A percentile compares a stretch with the other conserved stretches of the same genome.
phyloP scores from a whole-genome alignment of 2,888 invertebrate species.

The Drosophila aldrichi region DNA sequence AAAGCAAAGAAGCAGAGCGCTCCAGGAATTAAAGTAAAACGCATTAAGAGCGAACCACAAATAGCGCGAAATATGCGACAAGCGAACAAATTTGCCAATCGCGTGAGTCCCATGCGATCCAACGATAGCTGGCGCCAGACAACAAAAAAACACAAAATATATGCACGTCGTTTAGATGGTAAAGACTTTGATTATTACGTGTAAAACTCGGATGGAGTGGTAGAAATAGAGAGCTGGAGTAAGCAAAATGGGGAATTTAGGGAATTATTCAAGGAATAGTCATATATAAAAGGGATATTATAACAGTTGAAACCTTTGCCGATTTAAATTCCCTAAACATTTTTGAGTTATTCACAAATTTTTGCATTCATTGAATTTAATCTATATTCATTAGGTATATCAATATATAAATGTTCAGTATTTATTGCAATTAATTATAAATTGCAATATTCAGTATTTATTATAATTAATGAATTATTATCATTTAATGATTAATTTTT shows the following conservation, averaged over 20 bases:
- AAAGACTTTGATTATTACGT: constrained; percentile 3
- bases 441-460: too few relatives aligned
- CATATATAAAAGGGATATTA: background rate
- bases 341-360: too few relatives aligned
- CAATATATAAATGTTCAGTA: too few relatives aligned
- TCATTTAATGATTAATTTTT: too few relatives aligned
- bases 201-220: background rate
- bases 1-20: constrained; percentile 12
- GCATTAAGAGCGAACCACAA: constrained; percentile 35
- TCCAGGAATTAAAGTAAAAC: constrained; percentile 24
- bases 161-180: background rate
- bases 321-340: too few relatives aligned
- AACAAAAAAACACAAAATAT: background rate
- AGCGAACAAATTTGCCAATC: constrained; percentile 50
- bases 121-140: constrained; percentile 31
- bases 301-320: background rate
- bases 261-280: too few relatives aligned
- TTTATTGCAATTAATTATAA: too few relatives aligned
- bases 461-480: too few relatives aligned
- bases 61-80: constrained; percentile 25
- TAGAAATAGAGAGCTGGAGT: background rate
- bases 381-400: too few relatives aligned
- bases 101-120: constrained; percentile 33
- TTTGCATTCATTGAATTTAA: too few relatives aligned
- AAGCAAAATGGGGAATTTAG: background rate